phyloP scores from a whole-genome alignment of 1,140 invertebrate genomes.

The Drosophila carrolli region DNA sequence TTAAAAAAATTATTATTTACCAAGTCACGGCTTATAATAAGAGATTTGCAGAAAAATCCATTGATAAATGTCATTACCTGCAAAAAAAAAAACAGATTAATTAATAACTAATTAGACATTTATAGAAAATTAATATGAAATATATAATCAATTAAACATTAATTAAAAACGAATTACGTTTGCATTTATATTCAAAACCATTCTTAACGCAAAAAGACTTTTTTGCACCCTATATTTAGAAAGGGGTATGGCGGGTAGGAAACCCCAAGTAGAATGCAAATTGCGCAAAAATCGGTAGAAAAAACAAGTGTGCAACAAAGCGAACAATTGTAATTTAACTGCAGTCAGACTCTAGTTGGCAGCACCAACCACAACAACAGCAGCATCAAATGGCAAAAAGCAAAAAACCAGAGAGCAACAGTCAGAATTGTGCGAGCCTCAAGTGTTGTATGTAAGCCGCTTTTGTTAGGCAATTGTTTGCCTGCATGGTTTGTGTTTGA shows the following conservation, averaged over 20 bases:
- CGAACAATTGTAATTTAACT: slow-evolving; percentile 83
- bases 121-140: neutral
- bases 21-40: neutral
- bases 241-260: slow-evolving; percentile 13
- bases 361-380: slow-evolving; percentile 46
- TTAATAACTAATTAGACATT: slow-evolving; percentile 1
- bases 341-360: slow-evolving; percentile 80
- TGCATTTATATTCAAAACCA: neutral
- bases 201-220: neutral
- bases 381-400: slow-evolving; percentile 29
- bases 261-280: slow-evolving; percentile 24
- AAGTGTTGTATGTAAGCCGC: slow-evolving; percentile 83
- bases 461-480: slow-evolving; percentile 81
- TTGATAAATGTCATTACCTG: slow-evolving; percentile 13
- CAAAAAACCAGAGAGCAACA: slow-evolving; percentile 19
- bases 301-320: slow-evolving; percentile 79
- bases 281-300: slow-evolving; percentile 28
- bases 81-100: slow-evolving; percentile 8
- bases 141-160: neutral
- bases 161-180: neutral
- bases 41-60: neutral
- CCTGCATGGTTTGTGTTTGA: slow-evolving; percentile 13
- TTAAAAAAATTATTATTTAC: neutral
- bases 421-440: slow-evolving; percentile 70
- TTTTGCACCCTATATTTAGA: neutral